Conservation (phyloP, 2,797 vertebrate genomes). For the Pangasius macronema region DNA sequence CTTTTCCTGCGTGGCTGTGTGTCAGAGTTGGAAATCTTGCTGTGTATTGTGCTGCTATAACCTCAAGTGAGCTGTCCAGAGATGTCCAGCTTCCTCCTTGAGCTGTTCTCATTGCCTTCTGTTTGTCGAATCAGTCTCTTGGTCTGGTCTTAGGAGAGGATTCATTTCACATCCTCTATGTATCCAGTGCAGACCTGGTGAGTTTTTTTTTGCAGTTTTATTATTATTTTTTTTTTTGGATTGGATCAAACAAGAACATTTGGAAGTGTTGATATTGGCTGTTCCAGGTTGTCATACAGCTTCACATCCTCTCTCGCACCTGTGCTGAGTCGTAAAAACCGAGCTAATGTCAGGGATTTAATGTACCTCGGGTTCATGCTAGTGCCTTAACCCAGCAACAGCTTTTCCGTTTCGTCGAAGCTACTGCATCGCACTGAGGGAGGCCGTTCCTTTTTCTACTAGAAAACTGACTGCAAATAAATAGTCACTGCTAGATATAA, state of each 20-base stretch:
- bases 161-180: conserved; percentile 31
- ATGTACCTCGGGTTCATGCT: conserved; percentile 99
- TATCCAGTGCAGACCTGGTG: conserved; percentile 28
- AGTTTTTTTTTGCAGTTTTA: conserved; percentile 17
- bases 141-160: conserved; percentile 21
- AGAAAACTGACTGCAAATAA: conserved; percentile 54
- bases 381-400: conserved; percentile 95
- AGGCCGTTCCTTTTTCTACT: conserved; percentile 33
- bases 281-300: conserved; percentile 60
- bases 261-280: conserved; percentile 70
- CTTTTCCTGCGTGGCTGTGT: conserved; percentile 4
- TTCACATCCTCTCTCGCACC: conserved; percentile 81
- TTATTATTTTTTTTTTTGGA: not conserved
- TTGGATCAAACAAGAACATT: conserved; percentile 69
- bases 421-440: conserved; percentile 11
- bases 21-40: conserved; percentile 40
- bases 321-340: conserved; percentile 88
- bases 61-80: conserved; percentile 42
- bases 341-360: conserved; percentile 99
- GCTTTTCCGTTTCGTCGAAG: conserved; percentile 55
- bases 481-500: conserved; percentile 18
- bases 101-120: conserved; percentile 50
- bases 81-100: conserved; percentile 24
- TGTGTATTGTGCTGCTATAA: conserved; percentile 59
- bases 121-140: conserved; percentile 48